Percentiles rank a stretch among this genome's conserved stretches.
phyloP scores from a whole-genome alignment of 2,888 invertebrate genomes.

The Atethmia centrago region DNA sequence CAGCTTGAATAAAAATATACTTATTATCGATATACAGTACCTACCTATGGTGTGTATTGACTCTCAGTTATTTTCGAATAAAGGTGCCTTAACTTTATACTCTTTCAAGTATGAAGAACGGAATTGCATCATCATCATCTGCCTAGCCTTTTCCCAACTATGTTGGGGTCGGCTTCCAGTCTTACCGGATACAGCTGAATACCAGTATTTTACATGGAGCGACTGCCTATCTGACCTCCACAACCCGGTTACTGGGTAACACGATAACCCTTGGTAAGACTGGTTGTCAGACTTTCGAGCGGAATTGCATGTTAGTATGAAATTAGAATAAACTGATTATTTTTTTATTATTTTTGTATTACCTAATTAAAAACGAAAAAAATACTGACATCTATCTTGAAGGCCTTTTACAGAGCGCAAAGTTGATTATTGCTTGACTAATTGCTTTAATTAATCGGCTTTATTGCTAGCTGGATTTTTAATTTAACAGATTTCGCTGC shows the following conservation, averaged over 20 bases:
- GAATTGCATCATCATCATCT: too few species aligned
- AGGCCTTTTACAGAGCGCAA: background rate
- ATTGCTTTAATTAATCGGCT: background rate
- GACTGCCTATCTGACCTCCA: too few species aligned
- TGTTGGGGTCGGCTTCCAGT: too few species aligned
- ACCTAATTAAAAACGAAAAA: background rate
- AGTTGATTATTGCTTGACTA: background rate
- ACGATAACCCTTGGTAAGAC: too few species aligned
- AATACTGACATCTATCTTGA: background rate
- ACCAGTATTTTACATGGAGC: too few species aligned
- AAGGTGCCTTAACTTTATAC: background rate
- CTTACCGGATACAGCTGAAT: too few species aligned
- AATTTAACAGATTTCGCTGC: background rate
- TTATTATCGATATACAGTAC: conserved; percentile 39
- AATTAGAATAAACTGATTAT: too few species aligned
- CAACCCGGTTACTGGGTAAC: too few species aligned
- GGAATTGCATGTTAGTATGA: too few species aligned
- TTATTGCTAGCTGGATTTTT: background rate
- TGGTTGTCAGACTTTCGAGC: too few species aligned
- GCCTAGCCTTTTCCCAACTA: too few species aligned
- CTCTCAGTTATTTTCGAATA: background rate
- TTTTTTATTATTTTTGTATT: background rate
- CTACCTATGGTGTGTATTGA: background rate
- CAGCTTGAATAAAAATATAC: conserved; percentile 52
- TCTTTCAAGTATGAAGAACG: background rate